Evolutionary conservation across 2,888 invertebrate species (phyloP), one percentile per base, ranked within the genome.

Genomic region (Eumacrocentrus americanus): DNA sequence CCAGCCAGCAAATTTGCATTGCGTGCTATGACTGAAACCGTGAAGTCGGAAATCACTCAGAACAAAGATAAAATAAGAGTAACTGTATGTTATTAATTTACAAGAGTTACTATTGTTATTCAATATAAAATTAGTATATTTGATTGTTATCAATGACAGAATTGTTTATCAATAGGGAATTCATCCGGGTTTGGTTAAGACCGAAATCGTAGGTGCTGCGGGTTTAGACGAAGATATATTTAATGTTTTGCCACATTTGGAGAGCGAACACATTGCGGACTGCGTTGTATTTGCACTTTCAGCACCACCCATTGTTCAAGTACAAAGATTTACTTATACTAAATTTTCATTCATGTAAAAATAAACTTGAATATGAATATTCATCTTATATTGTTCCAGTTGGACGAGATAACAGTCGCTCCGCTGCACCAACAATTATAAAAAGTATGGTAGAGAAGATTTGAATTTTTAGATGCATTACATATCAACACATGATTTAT

Each of bases 121-220:
- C 5, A 18, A 46, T 20, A n/a, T 18, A 29, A 22, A 12, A 12
- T n/a, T n/a, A n/a, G n/a, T n/a, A n/a, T n/a, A n/a, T 38, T 52
- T 37, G 4, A 35, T 14, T 16, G 4, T 29, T 29, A 6, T 9
- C 29, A 25, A 40, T 25, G 29, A 9, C 29, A 6, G 29, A 29
- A 6, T 46, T 22, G 54, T 56, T 50, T 2, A 9, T 0, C 74
- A 72, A 14, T 69, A 89, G 89, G 87, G 85, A 67, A 80, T 89
- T 51, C 86, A 85, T 46, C 88, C 88, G 0, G 89, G 88, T 6
- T 74, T 87, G 69, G 86, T 88, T 35, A 82, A 82, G 52, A 87
- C 86, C 0, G 83, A 84, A 58, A 82, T 84, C 61, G 81, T 78
- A 64, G 62, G 61, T 62, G 52, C 64, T 0, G 51, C 55, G 12